phyloP scores from a whole-genome alignment of 2,888 invertebrate species.

The Eurytoma adleriae region DNA sequence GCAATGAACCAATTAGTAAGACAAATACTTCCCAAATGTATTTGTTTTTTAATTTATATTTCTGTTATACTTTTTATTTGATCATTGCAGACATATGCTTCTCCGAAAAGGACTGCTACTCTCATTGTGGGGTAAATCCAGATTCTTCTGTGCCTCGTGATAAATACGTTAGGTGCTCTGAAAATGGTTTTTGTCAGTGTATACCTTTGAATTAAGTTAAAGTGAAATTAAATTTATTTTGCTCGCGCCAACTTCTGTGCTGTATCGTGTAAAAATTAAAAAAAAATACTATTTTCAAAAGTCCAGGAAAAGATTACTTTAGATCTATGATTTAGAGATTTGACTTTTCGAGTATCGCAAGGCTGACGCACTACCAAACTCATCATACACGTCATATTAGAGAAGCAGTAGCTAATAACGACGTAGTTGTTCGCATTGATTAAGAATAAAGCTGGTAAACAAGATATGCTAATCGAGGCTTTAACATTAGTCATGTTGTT shows the following conservation, averaged over 20 bases:
- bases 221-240: not conserved
- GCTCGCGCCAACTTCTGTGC: too few relatives aligned
- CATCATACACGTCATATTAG: too few relatives aligned
- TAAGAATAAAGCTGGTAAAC: too few relatives aligned
- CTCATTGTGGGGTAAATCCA: conserved; percentile 19
- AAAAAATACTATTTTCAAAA: not conserved
- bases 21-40: not conserved
- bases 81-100: conserved; percentile 27
- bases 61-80: not conserved
- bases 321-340: too few relatives aligned
- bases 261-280: not conserved
- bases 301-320: too few relatives aligned
- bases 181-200: conserved; percentile 34
- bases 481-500: too few relatives aligned
- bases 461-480: too few relatives aligned
- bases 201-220: not conserved
- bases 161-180: conserved; percentile 16
- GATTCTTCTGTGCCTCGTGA: conserved; percentile 13
- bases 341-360: too few relatives aligned
- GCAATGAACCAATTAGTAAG: conserved; percentile 22
- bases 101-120: conserved; percentile 12
- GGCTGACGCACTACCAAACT: too few relatives aligned
- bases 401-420: too few relatives aligned
- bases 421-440: too few relatives aligned
- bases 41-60: not conserved